Percentiles rank a stretch among this genome's conserved stretches.
phyloP scores from a whole-genome alignment of 1,140 invertebrate genomes.

The Leucophenga varia region DNA sequence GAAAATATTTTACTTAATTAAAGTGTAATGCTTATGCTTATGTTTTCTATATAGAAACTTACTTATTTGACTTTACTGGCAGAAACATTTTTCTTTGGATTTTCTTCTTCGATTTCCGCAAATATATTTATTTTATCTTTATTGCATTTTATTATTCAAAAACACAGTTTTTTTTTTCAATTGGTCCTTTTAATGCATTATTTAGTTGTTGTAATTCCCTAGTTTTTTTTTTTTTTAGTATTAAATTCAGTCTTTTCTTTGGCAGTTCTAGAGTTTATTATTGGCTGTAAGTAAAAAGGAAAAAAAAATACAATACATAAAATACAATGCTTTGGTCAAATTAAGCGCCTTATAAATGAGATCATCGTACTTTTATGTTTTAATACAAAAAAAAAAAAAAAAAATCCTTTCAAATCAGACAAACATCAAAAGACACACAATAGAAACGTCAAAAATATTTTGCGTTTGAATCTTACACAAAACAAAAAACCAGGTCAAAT shows the following conservation, averaged over 20 bases:
- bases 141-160: no score
- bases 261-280: constrained; percentile 36
- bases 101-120: constrained; percentile 21
- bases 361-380: no score
- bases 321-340: constrained; percentile 33
- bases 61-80: constrained; percentile 53
- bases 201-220: no score
- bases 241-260: constrained; percentile 38
- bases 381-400: no score
- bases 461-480: constrained; percentile 38
- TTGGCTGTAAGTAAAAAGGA: constrained; percentile 28
- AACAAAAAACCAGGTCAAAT: constrained; percentile 45
- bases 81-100: constrained; percentile 42
- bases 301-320: constrained; percentile 38
- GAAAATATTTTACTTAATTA: constrained; percentile 22
- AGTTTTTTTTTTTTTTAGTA: constrained; percentile 3
- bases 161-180: no score
- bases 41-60: constrained; percentile 42
- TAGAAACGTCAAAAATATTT: constrained; percentile 22
- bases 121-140: no score
- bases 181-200: no score
- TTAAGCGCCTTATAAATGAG: background rate
- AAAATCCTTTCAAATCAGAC: no score
- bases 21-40: no score
- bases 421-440: no score